Evolutionary conservation across 2,888 invertebrate genomes (phyloP).

Genomic region (Acleris sparsana): DNA sequence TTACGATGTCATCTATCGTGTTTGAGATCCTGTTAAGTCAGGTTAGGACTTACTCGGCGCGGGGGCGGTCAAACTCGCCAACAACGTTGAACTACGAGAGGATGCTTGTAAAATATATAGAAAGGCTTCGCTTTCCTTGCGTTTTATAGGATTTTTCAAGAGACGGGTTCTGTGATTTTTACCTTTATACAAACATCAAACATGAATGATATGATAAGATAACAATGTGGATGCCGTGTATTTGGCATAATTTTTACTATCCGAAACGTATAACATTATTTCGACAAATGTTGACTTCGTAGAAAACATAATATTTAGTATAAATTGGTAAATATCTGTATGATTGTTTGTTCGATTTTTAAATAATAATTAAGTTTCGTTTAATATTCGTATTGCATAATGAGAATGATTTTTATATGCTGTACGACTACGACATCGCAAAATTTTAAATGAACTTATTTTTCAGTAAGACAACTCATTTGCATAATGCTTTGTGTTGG

Average conservation of each 20-base stretch:
- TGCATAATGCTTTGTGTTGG: no score
- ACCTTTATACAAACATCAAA: conserved; percentile 9
- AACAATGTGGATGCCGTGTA: neutral
- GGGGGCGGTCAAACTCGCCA: conserved; percentile 16
- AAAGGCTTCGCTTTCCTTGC: conserved; percentile 1
- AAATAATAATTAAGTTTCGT: no score
- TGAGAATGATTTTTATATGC: no score
- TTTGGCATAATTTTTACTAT: neutral
- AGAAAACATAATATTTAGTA: no score
- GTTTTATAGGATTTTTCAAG: conserved; percentile 7
- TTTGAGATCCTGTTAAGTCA: conserved; percentile 16
- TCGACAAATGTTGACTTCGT: neutral
- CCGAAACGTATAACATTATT: neutral
- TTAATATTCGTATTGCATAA: no score
- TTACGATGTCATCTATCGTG: conserved; percentile 9
- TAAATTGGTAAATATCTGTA: no score
- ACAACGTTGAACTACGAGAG: conserved; percentile 6
- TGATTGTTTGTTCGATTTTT: no score
- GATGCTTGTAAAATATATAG: conserved; percentile 14
- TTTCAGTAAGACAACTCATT: no score
- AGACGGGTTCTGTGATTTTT: conserved; percentile 5
- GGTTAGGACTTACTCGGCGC: conserved; percentile 2
- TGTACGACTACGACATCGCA: no score
- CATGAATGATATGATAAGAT: no score
- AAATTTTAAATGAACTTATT: no score